Conservation (phyloP, 2,888 invertebrate genomes). For the Neria commutata region DNA sequence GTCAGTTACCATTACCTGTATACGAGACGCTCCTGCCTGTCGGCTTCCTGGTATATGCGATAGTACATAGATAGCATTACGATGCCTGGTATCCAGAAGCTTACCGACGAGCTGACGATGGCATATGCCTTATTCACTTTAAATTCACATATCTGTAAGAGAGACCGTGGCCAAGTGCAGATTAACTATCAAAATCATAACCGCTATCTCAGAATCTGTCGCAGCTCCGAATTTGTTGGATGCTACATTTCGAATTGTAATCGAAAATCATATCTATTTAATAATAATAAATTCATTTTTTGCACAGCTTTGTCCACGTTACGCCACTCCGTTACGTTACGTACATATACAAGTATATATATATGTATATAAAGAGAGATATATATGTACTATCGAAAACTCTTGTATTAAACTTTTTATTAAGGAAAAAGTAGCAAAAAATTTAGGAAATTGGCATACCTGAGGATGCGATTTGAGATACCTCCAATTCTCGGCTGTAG, state of each 20-base stretch:
- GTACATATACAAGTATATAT: no score
- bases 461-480: constrained; percentile 73
- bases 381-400: background rate
- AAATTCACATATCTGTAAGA: constrained; percentile 72
- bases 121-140: constrained; percentile 87
- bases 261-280: no score
- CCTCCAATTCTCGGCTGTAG: constrained; percentile 79
- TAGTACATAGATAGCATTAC: constrained; percentile 94
- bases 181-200: no score
- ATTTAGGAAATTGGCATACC: constrained; percentile 61
- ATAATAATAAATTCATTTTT: no score
- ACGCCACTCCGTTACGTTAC: no score
- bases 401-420: no score
- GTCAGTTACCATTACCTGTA: constrained; percentile 71
- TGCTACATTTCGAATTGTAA: no score
- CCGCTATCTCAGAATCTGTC: no score
- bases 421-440: background rate
- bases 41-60: constrained; percentile 84
- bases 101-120: constrained; percentile 86
- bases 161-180: no score
- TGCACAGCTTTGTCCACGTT: no score
- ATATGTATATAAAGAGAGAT: no score
- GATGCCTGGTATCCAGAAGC: constrained; percentile 92
- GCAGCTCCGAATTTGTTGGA: no score
- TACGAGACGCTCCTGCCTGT: constrained; percentile 81